Evolutionary conservation across 2,113 vertebrate species (phyloP).

Genomic region (Poicephalus gulielmi): DNA sequence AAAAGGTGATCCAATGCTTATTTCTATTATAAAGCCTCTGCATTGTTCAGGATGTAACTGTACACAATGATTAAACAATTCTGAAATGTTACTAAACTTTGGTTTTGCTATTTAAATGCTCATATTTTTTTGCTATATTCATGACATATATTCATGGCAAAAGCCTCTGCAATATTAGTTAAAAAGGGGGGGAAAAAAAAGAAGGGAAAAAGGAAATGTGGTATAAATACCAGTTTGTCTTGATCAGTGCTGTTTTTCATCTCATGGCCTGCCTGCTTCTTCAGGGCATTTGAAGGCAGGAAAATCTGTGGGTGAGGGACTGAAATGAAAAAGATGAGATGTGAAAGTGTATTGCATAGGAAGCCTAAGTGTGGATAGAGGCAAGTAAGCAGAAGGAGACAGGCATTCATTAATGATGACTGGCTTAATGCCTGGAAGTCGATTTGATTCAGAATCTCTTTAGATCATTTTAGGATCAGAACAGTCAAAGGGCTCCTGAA

Average conservation of each 20-base stretch:
- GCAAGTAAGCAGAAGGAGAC: not conserved
- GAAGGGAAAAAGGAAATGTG: not conserved
- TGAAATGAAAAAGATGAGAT: not conserved
- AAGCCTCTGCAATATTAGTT: not conserved
- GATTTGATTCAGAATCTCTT: not conserved
- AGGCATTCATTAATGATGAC: not conserved
- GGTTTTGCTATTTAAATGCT: not conserved
- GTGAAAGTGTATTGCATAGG: not conserved
- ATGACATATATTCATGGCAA: not conserved
- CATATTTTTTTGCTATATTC: not conserved
- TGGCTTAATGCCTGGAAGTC: not conserved
- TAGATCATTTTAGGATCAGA: not conserved
- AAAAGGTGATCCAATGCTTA: not conserved
- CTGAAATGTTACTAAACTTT: not conserved
- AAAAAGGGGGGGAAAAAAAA: not conserved
- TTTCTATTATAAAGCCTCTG: not conserved
- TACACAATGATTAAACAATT: not conserved
- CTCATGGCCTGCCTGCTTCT: not conserved
- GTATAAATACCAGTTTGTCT: not conserved
- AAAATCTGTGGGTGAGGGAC: not conserved
- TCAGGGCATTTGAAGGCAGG: not conserved
- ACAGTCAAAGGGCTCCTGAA: not conserved
- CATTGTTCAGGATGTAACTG: not conserved
- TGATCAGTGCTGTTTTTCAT: not conserved
- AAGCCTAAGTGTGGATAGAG: not conserved